Evolutionary conservation across 2,888 invertebrate genomes (phyloP), one percentile per base, ranked within the genome.

Genomic region (Thera britannica): DNA sequence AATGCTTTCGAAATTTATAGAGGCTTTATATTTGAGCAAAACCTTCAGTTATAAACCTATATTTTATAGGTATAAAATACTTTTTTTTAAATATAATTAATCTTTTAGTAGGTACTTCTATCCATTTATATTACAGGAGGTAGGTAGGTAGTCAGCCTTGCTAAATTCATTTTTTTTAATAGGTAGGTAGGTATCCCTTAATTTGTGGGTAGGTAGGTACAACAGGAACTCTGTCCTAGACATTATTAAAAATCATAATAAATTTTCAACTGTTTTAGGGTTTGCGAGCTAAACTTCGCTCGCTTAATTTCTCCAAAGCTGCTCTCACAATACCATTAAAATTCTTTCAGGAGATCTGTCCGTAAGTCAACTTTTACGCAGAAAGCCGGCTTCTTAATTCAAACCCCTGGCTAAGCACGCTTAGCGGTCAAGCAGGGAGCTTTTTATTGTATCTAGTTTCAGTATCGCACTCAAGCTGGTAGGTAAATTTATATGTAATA

Each of bases 281-380:
- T 68, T 71, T 61, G 63, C 58, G 75, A 76, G 71, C 69, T 65
- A 65, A 48, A 69, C 67, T 69, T 65, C 41, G 66, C 72, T 71
- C 67, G 66, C 73, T 73, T 73, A 68, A 76, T 70, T 79, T 76
- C 68, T 70, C 70, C 1, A 67, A 65, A 12, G 4, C 7, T n/a
- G 48, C 49, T 49, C 58, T 59, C 46, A 70, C 61, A 70, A 63
- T 67, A 69, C 67, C 78, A 81, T 85, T 85, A 83, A 83, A 80
- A 83, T 83, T 80, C 79, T 80, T 79, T 77, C 82, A 78, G 66
- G 65, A 61, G 66, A 68, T 67, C 48, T 23, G 54, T 44, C 7
- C 5, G 44, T 71, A 48, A 58, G 3, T 23, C 51, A 12, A n/a
- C 3, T 8, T 23, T 35, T 34, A 54, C 44, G 11, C 34, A 3